phyloP scores from a whole-genome alignment of 2,797 vertebrate species.

The Hafferia zeledoni region DNA sequence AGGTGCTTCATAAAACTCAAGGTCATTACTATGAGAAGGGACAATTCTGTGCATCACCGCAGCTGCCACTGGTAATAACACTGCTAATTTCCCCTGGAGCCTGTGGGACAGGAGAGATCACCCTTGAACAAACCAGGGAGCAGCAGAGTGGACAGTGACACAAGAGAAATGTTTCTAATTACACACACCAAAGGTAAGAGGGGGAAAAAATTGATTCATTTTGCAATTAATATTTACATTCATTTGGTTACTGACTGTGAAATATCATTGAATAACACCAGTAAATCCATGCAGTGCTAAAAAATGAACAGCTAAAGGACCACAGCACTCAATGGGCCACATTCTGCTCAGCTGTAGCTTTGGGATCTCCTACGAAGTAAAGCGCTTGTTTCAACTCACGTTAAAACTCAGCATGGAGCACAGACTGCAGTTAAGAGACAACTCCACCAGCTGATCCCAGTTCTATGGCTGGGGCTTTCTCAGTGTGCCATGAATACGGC shows the following conservation, averaged over 20 bases:
- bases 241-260: slow-evolving; percentile 20
- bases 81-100: slow-evolving; percentile 55
- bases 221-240: slow-evolving; percentile 53
- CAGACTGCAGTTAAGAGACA: not conserved
- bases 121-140: not conserved
- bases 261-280: not conserved
- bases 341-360: not conserved
- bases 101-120: not conserved
- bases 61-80: slow-evolving; percentile 32
- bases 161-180: slow-evolving; percentile 57
- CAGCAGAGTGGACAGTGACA: slow-evolving; percentile 22
- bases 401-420: not conserved
- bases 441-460: not conserved
- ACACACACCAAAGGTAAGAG: slow-evolving; percentile 19
- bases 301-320: not conserved
- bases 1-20: slow-evolving; percentile 63
- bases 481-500: accelerated
- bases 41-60: slow-evolving; percentile 51
- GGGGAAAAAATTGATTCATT: slow-evolving; percentile 10
- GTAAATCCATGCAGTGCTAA: not conserved
- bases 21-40: slow-evolving; percentile 38
- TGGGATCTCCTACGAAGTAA: not conserved
- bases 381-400: not conserved
- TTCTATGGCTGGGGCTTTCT: not conserved
- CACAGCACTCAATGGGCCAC: not conserved